Percentiles rank a stretch among this genome's conserved stretches.
phyloP scores from a whole-genome alignment of 2,888 invertebrate genomes.

The Mellilla xanthometata region DNA sequence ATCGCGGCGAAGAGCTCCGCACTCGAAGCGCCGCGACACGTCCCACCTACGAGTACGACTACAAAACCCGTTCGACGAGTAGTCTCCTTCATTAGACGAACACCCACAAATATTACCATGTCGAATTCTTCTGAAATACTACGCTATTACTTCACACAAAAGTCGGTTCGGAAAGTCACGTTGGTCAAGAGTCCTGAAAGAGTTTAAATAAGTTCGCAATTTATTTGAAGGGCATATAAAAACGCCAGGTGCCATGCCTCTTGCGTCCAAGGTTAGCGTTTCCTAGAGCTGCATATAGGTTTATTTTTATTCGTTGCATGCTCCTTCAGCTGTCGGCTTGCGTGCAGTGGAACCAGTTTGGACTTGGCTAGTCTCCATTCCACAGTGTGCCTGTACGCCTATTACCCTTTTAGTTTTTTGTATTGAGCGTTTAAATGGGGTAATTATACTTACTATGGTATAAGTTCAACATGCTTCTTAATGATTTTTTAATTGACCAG shows the following conservation, averaged over 20 bases:
- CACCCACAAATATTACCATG: conserved; percentile 44
- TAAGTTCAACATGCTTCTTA: conserved; percentile 37
- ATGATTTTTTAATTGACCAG: conserved; percentile 33
- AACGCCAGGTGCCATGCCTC: conserved; percentile 78
- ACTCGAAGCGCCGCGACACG: conserved; percentile 25
- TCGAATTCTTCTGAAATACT: conserved; percentile 38
- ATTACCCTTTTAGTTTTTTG: conserved; percentile 62
- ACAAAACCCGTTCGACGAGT: conserved; percentile 45
- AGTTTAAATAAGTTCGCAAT: conserved; percentile 71
- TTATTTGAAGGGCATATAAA: conserved; percentile 76
- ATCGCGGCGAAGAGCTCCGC: conserved; percentile 49
- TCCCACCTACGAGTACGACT: conserved; percentile 36
- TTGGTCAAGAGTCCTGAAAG: conserved; percentile 43
- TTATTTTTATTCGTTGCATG: conserved; percentile 80
- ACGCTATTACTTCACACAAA: conserved; percentile 51
- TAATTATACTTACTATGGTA: conserved; percentile 41
- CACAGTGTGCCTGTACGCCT: conserved; percentile 63
- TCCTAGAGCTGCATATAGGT: conserved; percentile 81
- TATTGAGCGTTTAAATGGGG: conserved; percentile 47
- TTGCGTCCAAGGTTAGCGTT: conserved; percentile 78
- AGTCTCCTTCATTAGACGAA: conserved; percentile 37
- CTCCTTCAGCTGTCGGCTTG: conserved; percentile 73
- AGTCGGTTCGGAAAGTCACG: conserved; percentile 25
- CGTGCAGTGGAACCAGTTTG: conserved; percentile 79
- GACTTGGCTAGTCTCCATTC: conserved; percentile 60